A percentile compares a stretch with the other conserved stretches of the same genome.
These are phyloP conservation scores for Mycogona germanica DNA, from an alignment of 2,888 invertebrate genomes.

Conservation along the genomic window DNA sequence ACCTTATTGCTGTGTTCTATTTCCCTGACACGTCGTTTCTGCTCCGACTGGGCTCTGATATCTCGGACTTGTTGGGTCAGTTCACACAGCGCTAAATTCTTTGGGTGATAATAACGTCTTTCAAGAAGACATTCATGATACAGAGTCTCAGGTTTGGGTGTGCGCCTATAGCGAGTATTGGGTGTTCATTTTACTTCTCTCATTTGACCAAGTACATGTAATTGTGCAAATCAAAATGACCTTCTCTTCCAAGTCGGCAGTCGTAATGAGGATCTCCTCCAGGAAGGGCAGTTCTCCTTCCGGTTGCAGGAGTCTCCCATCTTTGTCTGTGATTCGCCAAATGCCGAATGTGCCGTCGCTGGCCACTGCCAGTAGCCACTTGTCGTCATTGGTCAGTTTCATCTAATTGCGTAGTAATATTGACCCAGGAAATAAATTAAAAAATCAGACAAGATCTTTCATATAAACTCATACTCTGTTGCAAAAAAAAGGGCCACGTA, in stretches of 20 bases:
- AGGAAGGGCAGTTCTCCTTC: constrained; percentile 64
- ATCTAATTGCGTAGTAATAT: constrained; percentile 35
- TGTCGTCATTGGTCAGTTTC: constrained; percentile 64
- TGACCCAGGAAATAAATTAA: neutral
- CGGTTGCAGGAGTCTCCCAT: constrained; percentile 43
- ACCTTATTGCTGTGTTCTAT: constrained; percentile 64
- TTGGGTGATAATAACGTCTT: neutral
- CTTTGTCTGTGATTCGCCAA: constrained; percentile 61
- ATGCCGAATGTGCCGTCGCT: constrained; percentile 67
- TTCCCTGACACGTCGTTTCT: constrained; percentile 62
- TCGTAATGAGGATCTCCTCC: constrained; percentile 71
- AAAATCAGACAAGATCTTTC: neutral
- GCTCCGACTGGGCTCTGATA: constrained; percentile 73
- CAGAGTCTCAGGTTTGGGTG: neutral
- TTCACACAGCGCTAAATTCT: constrained; percentile 46
- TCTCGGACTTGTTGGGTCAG: constrained; percentile 63
- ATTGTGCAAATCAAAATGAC: constrained; percentile 33
- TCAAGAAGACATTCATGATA: neutral
- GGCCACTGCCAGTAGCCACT: constrained; percentile 43
- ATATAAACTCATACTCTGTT: too few relatives aligned
- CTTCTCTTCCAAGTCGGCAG: constrained; percentile 60
- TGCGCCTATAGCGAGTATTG: neutral
- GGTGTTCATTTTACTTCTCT: neutral
- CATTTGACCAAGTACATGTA: neutral
- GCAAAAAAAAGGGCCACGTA: too few relatives aligned